Evolutionary conservation across 2,797 vertebrate genomes (phyloP).

Genomic region (Mionectes olivaceus): DNA sequence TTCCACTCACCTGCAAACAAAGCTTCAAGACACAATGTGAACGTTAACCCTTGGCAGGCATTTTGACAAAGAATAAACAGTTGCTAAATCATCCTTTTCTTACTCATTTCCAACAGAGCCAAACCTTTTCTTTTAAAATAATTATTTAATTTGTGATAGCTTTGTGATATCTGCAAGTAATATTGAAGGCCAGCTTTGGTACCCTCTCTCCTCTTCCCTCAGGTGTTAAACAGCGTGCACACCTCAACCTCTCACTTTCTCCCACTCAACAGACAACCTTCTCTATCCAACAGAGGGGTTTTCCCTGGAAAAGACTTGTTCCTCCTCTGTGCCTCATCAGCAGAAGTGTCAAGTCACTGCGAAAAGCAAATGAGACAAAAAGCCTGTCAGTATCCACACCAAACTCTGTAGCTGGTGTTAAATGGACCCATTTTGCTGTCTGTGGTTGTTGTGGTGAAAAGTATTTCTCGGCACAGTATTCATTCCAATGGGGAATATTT

Average conservation of each 20-base stretch:
- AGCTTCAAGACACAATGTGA: neutral
- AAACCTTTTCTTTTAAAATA: neutral
- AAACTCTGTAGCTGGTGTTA: neutral
- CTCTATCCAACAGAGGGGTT: fast-evolving
- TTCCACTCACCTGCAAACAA: neutral
- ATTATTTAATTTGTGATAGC: neutral
- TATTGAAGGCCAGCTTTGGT: neutral
- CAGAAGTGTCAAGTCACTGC: neutral
- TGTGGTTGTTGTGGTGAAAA: neutral
- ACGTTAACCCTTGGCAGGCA: neutral
- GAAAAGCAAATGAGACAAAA: neutral
- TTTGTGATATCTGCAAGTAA: neutral
- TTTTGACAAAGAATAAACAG: neutral
- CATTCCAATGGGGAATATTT: neutral
- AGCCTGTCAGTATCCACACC: neutral
- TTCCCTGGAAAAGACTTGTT: neutral
- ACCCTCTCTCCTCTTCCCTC: neutral
- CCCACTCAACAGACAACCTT: neutral
- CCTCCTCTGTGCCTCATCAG: neutral
- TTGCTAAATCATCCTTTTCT: neutral
- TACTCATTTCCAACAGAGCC: neutral
- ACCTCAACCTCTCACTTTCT: neutral
- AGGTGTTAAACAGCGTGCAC: neutral
- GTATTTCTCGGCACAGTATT: neutral
- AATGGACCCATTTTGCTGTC: neutral